Evolutionary conservation across 2,797 vertebrate genomes (phyloP).

Genomic region (Lerista edwardsae): DNA sequence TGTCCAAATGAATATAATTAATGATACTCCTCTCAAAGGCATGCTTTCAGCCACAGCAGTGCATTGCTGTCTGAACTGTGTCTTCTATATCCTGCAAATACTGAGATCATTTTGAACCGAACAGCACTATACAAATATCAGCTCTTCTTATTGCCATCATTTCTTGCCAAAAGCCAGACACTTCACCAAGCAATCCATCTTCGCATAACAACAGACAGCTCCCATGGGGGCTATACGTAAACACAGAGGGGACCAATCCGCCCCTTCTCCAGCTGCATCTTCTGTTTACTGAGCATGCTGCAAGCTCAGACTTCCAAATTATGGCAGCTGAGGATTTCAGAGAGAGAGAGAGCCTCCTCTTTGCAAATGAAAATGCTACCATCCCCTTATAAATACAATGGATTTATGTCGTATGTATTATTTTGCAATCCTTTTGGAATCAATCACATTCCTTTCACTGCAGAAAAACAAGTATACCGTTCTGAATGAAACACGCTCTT

Average conservation of each 20-base stretch:
- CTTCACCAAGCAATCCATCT: constrained; percentile 42
- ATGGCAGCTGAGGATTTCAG: constrained; percentile 41
- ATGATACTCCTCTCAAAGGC: fast-evolving
- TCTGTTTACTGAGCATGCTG: constrained; percentile 54
- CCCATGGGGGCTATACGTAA: constrained; percentile 49
- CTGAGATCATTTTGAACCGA: constrained; percentile 12
- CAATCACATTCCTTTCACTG: not conserved
- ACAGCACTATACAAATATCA: not conserved
- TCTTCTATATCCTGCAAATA: not conserved
- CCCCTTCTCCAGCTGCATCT: constrained; percentile 58
- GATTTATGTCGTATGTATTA: constrained; percentile 4
- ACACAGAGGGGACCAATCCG: constrained; percentile 54
- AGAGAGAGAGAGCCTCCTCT: constrained; percentile 35
- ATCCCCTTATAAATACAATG: constrained; percentile 23
- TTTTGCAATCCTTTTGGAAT: constrained; percentile 18
- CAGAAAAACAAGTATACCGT: constrained; percentile 22
- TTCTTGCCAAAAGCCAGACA: constrained; percentile 35
- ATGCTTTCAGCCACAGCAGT: not conserved
- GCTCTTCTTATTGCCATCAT: not conserved
- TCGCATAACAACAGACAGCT: constrained; percentile 28
- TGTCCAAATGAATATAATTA: not conserved
- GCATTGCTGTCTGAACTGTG: not conserved
- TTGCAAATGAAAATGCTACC: constrained; percentile 29
- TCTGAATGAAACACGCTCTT: constrained; percentile 40
- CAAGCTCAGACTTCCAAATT: constrained; percentile 46